Conservation (phyloP, 2,888 invertebrate genomes). For the Uloborus plumipes region DNA sequence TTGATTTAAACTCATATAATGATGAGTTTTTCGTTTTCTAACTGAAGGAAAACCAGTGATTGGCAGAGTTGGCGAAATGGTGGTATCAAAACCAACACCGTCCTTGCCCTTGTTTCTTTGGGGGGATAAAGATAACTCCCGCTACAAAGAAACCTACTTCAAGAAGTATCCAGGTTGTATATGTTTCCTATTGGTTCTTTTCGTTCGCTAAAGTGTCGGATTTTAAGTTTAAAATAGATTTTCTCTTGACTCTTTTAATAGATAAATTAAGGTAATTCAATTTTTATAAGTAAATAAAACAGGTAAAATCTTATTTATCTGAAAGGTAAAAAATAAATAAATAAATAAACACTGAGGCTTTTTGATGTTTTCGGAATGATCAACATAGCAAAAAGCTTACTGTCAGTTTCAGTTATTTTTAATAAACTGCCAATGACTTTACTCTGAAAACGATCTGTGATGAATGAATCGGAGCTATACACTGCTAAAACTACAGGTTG, state of each 20-base stretch:
- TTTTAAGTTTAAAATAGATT: too few species aligned
- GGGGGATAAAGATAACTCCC: constrained; percentile 72
- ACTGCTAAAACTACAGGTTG: too few species aligned
- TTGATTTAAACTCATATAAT: too few species aligned
- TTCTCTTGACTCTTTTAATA: too few species aligned
- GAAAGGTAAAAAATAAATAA: too few species aligned
- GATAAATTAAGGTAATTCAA: too few species aligned
- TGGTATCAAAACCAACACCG: constrained; percentile 75
- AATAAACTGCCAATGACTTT: constrained; percentile 64
- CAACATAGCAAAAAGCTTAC: too few species aligned
- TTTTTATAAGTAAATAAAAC: too few species aligned
- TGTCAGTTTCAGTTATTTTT: too few species aligned
- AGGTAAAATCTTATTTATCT: too few species aligned
- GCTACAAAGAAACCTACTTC: constrained; percentile 67
- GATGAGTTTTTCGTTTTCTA: constrained; percentile 1
- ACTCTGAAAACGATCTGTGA: background rate
- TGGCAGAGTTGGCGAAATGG: constrained; percentile 74
- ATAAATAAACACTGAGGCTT: background rate
- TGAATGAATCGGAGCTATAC: too few species aligned
- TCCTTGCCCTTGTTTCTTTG: constrained; percentile 76
- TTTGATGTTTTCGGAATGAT: background rate
- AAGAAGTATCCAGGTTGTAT: constrained; percentile 12
- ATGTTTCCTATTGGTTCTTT: background rate
- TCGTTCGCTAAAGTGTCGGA: too few species aligned
- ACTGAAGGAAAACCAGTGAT: constrained; percentile 72